Conservation (phyloP, 2,888 invertebrate genomes). For the Artemia sinica region DNA sequence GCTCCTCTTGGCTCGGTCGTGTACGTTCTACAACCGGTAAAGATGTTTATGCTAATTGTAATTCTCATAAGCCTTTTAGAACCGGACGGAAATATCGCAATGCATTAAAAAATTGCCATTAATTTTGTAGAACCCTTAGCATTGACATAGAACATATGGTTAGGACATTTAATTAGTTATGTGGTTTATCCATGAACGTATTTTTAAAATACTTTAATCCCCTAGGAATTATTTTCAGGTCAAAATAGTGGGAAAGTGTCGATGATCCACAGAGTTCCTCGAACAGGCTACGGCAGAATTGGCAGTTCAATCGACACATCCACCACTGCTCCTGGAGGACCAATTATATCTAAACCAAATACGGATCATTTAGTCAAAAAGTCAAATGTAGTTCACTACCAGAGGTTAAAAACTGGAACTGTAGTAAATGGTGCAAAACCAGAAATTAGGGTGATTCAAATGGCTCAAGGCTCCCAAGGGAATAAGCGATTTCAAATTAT, state of each 20-base stretch:
- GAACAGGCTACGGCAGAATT: neutral
- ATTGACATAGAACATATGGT: too few species aligned
- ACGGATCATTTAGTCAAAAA: neutral
- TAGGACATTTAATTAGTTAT: too few species aligned
- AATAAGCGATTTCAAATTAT: conserved; percentile 6
- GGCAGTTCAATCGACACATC: neutral
- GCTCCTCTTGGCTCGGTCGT: too few species aligned
- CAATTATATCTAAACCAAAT: conserved; percentile 11
- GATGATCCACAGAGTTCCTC: neutral
- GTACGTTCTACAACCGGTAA: too few species aligned
- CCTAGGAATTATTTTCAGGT: too few species aligned
- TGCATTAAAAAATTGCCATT: too few species aligned
- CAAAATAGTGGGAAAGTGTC: neutral
- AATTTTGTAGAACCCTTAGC: too few species aligned
- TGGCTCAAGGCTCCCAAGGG: conserved; percentile 1
- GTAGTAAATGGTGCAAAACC: neutral
- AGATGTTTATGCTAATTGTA: too few species aligned
- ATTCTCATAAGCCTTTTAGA: too few species aligned
- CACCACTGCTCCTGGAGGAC: neutral
- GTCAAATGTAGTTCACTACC: conserved; percentile 3
- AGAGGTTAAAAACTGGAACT: neutral
- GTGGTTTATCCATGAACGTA: too few species aligned
- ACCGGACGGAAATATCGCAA: too few species aligned
- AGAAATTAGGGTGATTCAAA: neutral
- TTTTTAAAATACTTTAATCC: too few species aligned